A percentile compares a stretch with the other conserved stretches of the same genome.
Evolutionary conservation across 1,140 invertebrate species (phyloP).

Genomic region (Drosophila nikananu): DNA sequence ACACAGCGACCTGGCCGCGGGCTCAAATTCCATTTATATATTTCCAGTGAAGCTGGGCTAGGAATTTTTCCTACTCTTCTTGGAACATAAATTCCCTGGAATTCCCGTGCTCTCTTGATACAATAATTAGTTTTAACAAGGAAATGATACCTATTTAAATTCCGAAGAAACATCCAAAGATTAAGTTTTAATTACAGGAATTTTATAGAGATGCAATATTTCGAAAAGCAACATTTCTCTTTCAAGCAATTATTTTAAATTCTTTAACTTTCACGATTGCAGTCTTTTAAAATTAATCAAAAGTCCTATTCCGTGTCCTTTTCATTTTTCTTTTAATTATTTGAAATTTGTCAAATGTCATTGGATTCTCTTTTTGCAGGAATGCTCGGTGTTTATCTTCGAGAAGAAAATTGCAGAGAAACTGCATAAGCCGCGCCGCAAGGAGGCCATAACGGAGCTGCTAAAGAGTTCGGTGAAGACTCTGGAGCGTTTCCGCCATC

Average conservation of each 20-base stretch:
- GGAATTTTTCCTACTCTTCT: not conserved
- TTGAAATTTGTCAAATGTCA: not conserved
- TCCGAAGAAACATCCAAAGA: not conserved
- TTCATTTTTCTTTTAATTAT: not conserved
- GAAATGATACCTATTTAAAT: not conserved
- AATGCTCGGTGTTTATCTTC: slow-evolving; percentile 97
- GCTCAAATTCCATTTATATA: not conserved
- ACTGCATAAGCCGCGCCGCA: slow-evolving; percentile 96
- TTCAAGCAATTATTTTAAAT: not conserved
- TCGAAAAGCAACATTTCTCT: not conserved
- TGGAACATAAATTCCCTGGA: not conserved
- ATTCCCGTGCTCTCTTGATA: not conserved
- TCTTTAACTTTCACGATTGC: not conserved
- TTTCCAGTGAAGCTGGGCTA: not conserved
- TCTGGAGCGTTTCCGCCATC: slow-evolving; percentile 94
- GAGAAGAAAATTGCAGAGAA: slow-evolving; percentile 97
- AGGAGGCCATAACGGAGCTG: slow-evolving; percentile 96
- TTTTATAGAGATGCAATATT: not conserved
- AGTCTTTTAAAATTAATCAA: not conserved
- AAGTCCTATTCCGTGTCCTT: not conserved
- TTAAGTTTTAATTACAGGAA: not conserved
- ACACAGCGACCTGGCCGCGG: no score
- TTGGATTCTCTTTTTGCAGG: slow-evolving; percentile 88
- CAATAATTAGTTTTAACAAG: not conserved
- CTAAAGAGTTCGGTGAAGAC: slow-evolving; percentile 93